Evolutionary conservation across 2,113 vertebrate species (phyloP).

Genomic region (Perca fluviatilis): DNA sequence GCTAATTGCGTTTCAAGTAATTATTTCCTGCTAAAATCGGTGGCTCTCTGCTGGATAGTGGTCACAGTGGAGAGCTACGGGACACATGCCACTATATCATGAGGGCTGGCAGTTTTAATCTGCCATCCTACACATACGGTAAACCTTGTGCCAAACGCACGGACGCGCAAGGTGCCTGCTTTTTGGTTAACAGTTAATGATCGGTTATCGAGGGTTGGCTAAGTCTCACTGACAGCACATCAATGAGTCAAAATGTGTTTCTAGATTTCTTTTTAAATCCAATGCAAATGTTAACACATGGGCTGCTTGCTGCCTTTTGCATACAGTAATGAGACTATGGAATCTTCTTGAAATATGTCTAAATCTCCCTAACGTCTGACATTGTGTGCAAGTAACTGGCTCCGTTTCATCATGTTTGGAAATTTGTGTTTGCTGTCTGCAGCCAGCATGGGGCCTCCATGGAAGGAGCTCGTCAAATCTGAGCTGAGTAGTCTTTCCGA

Average conservation of each 20-base stretch:
- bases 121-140: too few relatives aligned
- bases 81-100: too few relatives aligned
- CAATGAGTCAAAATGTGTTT: not conserved
- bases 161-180: too few relatives aligned
- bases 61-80: too few relatives aligned
- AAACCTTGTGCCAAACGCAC: too few relatives aligned
- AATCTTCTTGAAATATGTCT: conserved; percentile 2
- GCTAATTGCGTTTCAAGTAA: too few relatives aligned
- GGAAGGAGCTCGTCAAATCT: conserved; percentile 28
- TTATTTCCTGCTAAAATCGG: too few relatives aligned
- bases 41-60: too few relatives aligned
- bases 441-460: conserved; percentile 6
- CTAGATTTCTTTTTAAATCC: not conserved
- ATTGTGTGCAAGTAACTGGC: conserved; percentile 14
- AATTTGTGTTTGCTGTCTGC: conserved; percentile 48
- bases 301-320: not conserved
- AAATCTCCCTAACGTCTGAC: conserved; percentile 17
- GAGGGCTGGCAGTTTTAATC: too few relatives aligned
- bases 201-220: too few relatives aligned
- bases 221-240: not conserved
- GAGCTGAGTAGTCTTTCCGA: not conserved
- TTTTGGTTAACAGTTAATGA: too few relatives aligned
- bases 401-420: conserved; percentile 48
- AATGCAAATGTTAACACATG: not conserved
- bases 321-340: not conserved